phyloP scores from a whole-genome alignment of 1,140 invertebrate species.

The Homalodisca vitripennis region DNA sequence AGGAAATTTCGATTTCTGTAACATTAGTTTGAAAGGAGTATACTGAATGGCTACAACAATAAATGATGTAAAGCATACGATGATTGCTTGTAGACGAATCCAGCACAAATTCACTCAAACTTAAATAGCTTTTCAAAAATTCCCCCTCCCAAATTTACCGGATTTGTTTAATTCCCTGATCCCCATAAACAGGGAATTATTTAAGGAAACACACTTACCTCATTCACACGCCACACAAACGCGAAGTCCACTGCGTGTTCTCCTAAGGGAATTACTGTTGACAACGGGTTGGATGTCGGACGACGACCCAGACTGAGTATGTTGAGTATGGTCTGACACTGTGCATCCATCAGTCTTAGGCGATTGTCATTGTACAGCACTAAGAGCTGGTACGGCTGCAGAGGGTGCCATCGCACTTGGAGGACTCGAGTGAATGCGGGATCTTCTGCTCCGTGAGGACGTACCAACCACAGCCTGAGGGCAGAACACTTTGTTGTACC shows the following conservation, averaged over 20 bases:
- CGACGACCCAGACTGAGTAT: not conserved
- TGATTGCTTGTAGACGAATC: not conserved
- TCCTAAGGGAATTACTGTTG: not conserved
- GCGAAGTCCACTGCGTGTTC: not conserved
- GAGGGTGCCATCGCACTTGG: not conserved
- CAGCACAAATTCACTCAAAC: not conserved
- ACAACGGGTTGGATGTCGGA: not conserved
- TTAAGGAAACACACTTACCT: not conserved
- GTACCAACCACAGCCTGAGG: not conserved
- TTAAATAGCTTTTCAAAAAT: not conserved
- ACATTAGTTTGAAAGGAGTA: too few species aligned
- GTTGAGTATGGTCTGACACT: not conserved
- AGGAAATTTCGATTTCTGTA: too few species aligned
- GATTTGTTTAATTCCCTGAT: not conserved
- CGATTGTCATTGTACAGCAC: slow-evolving; percentile 11
- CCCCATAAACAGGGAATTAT: not conserved
- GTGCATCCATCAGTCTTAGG: not conserved
- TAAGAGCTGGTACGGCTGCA: not conserved
- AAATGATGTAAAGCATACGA: not conserved
- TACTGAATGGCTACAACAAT: too few species aligned
- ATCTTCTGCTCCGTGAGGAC: not conserved
- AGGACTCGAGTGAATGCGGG: too few species aligned
- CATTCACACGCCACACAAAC: not conserved
- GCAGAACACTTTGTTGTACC: not conserved
- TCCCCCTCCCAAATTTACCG: not conserved